Evolutionary conservation across 2,797 vertebrate genomes (phyloP), one percentile per base, ranked within the genome.

Genomic region (Ispidina picta): DNA sequence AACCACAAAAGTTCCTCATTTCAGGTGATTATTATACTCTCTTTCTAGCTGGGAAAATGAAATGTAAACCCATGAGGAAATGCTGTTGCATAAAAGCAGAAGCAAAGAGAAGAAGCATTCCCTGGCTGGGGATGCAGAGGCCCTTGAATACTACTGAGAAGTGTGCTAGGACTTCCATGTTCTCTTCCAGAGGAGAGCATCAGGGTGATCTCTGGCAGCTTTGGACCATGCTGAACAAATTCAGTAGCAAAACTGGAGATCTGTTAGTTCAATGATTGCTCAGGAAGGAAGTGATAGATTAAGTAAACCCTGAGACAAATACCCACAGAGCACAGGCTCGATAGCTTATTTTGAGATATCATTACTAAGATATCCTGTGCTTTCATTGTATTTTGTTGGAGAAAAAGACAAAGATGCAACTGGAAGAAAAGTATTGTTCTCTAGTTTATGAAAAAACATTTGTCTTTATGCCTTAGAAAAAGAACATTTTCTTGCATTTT

Each of bases 91-190:
- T 82, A 59, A 89, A 87, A 91, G 69, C 26, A 64, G 86, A 65
- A 66, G 49, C 88, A 77, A 86, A 86, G 46, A 76, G 48, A 62
- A 93, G 89, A 48, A 60, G 78, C 19, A 26, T 94, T 83, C 88
- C 75, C 90, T 71, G 74, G 77, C 46, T 77, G 56, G 74, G 75
- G 55, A 81, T 83, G 70, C 87, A 95, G 56, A 94, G 89, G 83
- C 88, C 76, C 83, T 95, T 95, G 93, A 83, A 86, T 94, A 75
- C 76, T 88, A 75, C 71, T 89, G 89, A 94, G 86, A 95, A 94
- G 70, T 29, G 74, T 37, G 56, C 95, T 93, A 90, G 91, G 82
- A 80, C 86, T 86, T 79, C 41, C 44, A 58, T 74, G 75, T 54
- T 70, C 31, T 73, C 64, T 85, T 78, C 87, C 79, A 79, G 41